Evolutionary conservation across 2,797 vertebrate genomes (phyloP).

Genomic region (Erethizon dorsatum): DNA sequence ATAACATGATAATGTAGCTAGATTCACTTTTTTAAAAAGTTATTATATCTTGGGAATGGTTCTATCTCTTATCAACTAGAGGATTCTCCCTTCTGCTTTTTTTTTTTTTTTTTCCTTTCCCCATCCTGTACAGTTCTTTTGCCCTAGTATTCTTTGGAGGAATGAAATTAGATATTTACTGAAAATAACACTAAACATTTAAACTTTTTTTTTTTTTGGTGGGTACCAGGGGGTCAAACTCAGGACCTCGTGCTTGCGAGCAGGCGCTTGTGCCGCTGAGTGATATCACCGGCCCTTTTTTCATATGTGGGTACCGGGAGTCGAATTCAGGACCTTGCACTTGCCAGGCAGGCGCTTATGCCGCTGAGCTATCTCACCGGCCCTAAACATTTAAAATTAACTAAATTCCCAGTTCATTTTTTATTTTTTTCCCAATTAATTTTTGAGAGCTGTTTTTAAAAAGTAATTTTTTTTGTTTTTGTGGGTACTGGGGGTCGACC

Average conservation of each 20-base stretch:
- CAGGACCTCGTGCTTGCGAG: no score
- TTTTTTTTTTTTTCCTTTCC: not conserved
- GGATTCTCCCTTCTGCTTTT: not conserved
- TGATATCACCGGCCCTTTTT: no score
- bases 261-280: no score
- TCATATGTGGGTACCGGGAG: no score
- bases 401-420: not conserved
- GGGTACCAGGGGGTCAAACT: no score
- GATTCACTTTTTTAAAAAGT: not conserved
- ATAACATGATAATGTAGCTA: constrained; percentile 43
- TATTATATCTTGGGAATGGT: constrained; percentile 28
- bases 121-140: not conserved
- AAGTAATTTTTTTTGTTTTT: not conserved
- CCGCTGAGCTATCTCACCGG: no score
- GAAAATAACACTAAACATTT: constrained; percentile 47
- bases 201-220: not conserved
- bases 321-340: no score
- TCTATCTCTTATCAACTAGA: constrained; percentile 36
- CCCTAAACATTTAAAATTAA: constrained; percentile 28
- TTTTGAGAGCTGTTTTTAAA: not conserved
- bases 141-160: not conserved
- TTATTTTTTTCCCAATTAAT: not conserved
- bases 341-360: no score
- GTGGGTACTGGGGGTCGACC: no score
- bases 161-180: constrained; percentile 40